Percentiles rank a stretch among this genome's conserved stretches.
phyloP scores from a whole-genome alignment of 1,140 invertebrate genomes.

The Gonioctena quinquepunctata region DNA sequence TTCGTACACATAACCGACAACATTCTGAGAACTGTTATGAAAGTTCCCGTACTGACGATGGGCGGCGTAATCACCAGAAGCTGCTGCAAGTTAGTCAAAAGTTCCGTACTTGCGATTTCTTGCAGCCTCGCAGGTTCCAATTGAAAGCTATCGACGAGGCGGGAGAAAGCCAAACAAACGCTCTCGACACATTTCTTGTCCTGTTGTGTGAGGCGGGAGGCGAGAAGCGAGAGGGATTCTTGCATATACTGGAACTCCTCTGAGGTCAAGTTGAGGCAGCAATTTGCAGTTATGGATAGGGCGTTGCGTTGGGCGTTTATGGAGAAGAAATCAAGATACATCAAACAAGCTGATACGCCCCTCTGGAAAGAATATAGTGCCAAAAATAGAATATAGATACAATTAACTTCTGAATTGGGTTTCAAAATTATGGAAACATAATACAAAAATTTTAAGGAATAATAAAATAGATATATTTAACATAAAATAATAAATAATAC shows the following conservation, averaged over 20 bases:
- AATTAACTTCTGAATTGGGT: too few relatives aligned
- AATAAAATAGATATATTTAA: too few relatives aligned
- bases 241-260: constrained; percentile 93
- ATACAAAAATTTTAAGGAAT: too few relatives aligned
- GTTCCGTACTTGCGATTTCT: constrained; percentile 92
- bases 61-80: constrained; percentile 90
- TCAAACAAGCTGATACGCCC: constrained; percentile 92
- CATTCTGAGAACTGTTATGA: constrained; percentile 95
- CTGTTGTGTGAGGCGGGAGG: constrained; percentile 85
- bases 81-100: constrained; percentile 92
- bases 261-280: constrained; percentile 89
- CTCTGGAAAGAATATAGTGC: too few relatives aligned
- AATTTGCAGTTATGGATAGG: constrained; percentile 93
- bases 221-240: constrained; percentile 85
- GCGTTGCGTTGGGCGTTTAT: constrained; percentile 95
- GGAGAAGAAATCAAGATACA: constrained; percentile 96
- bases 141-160: constrained; percentile 96
- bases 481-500: too few relatives aligned
- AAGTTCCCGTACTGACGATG: constrained; percentile 89
- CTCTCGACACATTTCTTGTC: constrained; percentile 98
- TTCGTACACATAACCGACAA: constrained; percentile 92
- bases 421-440: too few relatives aligned
- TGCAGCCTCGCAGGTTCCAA: constrained; percentile 86
- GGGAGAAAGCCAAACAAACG: constrained; percentile 93
- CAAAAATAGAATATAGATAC: too few relatives aligned